A percentile compares a stretch with the other conserved stretches of the same genome.
Conservation (phyloP, 2,797 vertebrate genomes). For the Melopsittacus undulatus region DNA sequence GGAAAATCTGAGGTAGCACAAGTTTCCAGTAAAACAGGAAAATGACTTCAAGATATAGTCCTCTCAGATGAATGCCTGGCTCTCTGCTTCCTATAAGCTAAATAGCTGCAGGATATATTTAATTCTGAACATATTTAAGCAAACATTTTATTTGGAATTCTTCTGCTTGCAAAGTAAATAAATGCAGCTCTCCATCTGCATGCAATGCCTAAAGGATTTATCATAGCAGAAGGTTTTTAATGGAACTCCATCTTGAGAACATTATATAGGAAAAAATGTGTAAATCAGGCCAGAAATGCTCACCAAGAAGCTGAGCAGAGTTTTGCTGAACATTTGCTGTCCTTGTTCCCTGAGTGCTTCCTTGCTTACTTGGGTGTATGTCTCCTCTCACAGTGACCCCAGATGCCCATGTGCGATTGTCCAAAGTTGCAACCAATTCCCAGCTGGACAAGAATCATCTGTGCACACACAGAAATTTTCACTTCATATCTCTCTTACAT, state of each 20-base stretch:
- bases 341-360: fast-evolving
- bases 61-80: not conserved
- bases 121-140: conserved; percentile 34
- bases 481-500: not conserved
- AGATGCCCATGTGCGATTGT: fast-evolving
- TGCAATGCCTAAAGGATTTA: not conserved
- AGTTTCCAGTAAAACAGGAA: not conserved
- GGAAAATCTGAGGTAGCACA: not conserved
- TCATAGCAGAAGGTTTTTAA: not conserved
- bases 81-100: not conserved
- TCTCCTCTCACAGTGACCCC: not conserved
- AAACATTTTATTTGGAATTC: not conserved
- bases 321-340: not conserved
- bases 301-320: not conserved
- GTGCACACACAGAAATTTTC: not conserved
- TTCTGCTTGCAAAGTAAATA: conserved; percentile 12
- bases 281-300: not conserved
- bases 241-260: not conserved
- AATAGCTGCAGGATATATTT: conserved; percentile 7
- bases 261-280: not conserved
- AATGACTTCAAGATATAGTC: not conserved
- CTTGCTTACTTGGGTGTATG: not conserved
- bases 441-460: not conserved
- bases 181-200: not conserved
- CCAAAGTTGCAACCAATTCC: not conserved